Base-by-base conservation (phyloP, 1,140 invertebrate genomes). In the Pseudomyrmex dendroicus region DNA sequence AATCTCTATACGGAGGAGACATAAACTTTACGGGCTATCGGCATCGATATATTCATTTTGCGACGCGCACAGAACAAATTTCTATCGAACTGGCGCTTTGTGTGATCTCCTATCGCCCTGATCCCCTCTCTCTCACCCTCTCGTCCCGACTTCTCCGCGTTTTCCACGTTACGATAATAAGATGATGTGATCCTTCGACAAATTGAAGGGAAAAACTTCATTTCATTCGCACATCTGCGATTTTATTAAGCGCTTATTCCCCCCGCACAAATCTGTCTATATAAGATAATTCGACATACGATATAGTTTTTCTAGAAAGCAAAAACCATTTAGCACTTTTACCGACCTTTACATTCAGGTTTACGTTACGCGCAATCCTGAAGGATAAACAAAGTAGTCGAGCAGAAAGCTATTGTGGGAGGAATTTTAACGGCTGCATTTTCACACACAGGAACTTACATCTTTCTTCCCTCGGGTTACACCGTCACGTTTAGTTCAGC, bases 401-500 rank as follows among this genome's bases (percentile, higher is more conserved):
- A 48, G 13, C n/a, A n/a, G 50, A 46, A 46, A 68, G 10, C 5
- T 48, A 52, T 46, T 1, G 73, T 35, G 57, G 35, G 5, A 35
- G 5, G 52, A 78, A 57, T 70, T 78, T 57, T 70, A 70, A 25
- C 54, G 20, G 25, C n/a, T 46, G 12, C 44, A 68, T 74, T 62
- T 61, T 35, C 35, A 35, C 46, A 48, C 46, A 15, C 15, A 25
- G 13, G 52, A 70, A 78, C 52, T 78, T 68, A 68, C 64, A 59
- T 70, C 52, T 70, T 64, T n/a, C 46, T 70, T 68, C 52, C 44
- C 64, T 68, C 46, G 64, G 17, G 44, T 70, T 70, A 48, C 64
- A 70, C 10, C 9, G 35, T 78, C 76, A 78, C 76, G 76, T 78
- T 78, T 78, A 52, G 76, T 48, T 59, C 76, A 78, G 56, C 74